Evolutionary conservation across 1,140 invertebrate species (phyloP), one percentile per base, ranked within the genome.

Genomic region (Drosophila busckii): DNA sequence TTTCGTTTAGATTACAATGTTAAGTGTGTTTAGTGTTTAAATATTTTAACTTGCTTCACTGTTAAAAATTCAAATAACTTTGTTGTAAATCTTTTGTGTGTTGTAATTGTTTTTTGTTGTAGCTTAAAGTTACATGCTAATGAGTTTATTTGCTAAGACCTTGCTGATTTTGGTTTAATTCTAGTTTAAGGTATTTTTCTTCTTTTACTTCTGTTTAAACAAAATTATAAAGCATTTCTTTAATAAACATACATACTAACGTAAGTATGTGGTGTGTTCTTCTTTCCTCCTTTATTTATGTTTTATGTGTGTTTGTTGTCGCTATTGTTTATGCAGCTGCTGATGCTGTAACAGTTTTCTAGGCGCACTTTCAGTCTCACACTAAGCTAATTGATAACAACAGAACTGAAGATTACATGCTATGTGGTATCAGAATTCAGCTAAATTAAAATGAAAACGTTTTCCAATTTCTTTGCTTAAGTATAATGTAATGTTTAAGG

Each of bases 141-240:
- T 66, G 60, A 53, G 55, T 82, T 70, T 82, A 66, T 67, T 58
- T 56, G 45, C 63, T 80, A 78, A 45, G 50, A 80, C 71, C 70
- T 76, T 76, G 60, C 70, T 76, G 73, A 63, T 71, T 78, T 61
- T 80, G 63, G 73, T 73, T 68, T 80, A 56, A 78, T 64, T 67
- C 58, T 80, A 80, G 48, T 46, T 80, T 64, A 80, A 80, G 73
- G 64, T 80, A 73, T 80, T 66, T 44, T 35, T 23, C 22, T 23
- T 49, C 20, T 59, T 31, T 38, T 64, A 56, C 31, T 44, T 42
- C 28, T 50, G n/a, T 48, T 53, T 49, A 67, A 50, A 52, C 42
- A 64, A 67, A 63, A 64, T 63, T 55, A 71, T 80, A 80, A 73
- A 80, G 75, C 75, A 80, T 80, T 78, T 64, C 37, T 64, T 52